phyloP scores from a whole-genome alignment of 2,797 vertebrate species.

The Propithecus perrieri region DNA sequence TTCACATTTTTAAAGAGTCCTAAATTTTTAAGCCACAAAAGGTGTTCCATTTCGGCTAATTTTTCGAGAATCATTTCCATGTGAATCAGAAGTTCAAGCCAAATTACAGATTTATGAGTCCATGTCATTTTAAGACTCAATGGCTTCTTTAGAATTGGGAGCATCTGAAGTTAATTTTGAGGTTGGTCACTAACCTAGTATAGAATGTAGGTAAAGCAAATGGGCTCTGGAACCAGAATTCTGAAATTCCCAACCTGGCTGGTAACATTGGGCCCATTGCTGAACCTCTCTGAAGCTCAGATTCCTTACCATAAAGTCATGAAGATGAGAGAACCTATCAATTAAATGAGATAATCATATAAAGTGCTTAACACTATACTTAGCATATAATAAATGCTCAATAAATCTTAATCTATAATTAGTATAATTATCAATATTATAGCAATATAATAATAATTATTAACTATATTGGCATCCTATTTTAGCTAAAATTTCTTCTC shows the following conservation, averaged over 20 bases:
- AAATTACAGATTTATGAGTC: background rate
- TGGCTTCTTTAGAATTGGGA: background rate
- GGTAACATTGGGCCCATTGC: background rate
- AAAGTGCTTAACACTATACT: background rate
- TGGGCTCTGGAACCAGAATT: background rate
- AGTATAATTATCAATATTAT: background rate
- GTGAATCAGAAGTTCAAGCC: background rate
- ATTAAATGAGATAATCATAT: background rate
- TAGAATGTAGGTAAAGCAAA: background rate
- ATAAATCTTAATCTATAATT: background rate
- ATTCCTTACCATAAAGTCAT: background rate
- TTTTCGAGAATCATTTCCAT: background rate
- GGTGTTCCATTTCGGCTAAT: background rate
- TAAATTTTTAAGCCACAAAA: background rate
- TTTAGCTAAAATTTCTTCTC: slow-evolving; percentile 1
- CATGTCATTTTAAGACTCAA: background rate
- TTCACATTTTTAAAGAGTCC: background rate
- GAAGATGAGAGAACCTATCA: background rate
- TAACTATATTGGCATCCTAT: background rate
- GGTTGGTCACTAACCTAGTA: background rate
- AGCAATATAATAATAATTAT: background rate
- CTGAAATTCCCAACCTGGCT: background rate
- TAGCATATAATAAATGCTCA: background rate
- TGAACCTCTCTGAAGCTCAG: background rate
- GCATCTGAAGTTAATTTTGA: background rate